These are phyloP conservation scores for Atta cephalotes DNA, from an alignment of 1,140 invertebrate genomes.

Conservation along the genomic window DNA sequence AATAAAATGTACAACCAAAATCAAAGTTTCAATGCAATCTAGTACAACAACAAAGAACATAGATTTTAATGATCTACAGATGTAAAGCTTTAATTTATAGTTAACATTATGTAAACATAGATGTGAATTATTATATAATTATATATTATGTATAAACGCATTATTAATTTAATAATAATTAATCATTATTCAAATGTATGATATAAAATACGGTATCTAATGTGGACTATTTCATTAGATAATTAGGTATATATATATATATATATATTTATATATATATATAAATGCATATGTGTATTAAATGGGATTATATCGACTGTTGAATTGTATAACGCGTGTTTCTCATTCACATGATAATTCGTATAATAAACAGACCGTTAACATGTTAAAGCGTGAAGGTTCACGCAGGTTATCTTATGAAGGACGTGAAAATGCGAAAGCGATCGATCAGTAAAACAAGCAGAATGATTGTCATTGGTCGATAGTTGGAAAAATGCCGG, in stretches of 20 bases:
- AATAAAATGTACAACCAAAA: too few relatives aligned
- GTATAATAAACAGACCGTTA: slow-evolving; percentile 11
- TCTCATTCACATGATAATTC: slow-evolving; percentile 12
- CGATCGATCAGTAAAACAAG: neutral
- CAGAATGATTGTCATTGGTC: neutral
- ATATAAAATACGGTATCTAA: neutral
- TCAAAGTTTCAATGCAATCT: too few relatives aligned
- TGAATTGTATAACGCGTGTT: slow-evolving; percentile 4
- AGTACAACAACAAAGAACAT: too few relatives aligned
- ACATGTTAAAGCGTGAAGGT: slow-evolving; percentile 20
- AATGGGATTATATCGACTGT: neutral
- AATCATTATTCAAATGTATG: too few relatives aligned
- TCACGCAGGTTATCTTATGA: slow-evolving; percentile 5
- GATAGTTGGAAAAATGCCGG: neutral
- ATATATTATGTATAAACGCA: too few relatives aligned
- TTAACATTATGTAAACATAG: too few relatives aligned
- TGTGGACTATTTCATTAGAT: neutral
- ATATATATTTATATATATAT: too few relatives aligned
- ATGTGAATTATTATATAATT: too few relatives aligned
- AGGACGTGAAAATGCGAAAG: slow-evolving; percentile 1
- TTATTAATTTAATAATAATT: too few relatives aligned
- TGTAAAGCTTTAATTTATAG: too few relatives aligned
- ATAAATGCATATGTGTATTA: neutral
- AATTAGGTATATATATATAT: too few relatives aligned
- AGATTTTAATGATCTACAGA: too few relatives aligned